Evolutionary conservation across 1,140 invertebrate species (phyloP).

Genomic region (Drosophila subobscura): DNA sequence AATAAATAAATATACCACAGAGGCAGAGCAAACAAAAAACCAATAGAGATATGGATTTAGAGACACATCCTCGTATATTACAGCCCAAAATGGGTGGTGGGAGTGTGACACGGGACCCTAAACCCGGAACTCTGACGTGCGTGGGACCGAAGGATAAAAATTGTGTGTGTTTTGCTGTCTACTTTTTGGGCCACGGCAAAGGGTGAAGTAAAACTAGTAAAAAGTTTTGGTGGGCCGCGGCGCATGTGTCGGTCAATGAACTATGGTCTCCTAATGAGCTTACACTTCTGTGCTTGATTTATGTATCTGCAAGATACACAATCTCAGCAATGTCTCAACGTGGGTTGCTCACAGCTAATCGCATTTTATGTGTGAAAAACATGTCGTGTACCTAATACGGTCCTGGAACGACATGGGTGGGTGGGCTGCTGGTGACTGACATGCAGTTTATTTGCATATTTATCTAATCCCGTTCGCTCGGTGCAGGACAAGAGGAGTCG

Average conservation of each 20-base stretch:
- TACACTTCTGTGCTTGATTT: conserved; percentile 46
- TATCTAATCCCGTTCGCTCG: conserved; percentile 64
- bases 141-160: conserved; percentile 63
- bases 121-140: conserved; percentile 55
- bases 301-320: conserved; percentile 37
- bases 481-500: conserved; percentile 22
- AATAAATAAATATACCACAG: conserved; percentile 51
- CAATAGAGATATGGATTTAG: conserved; percentile 40
- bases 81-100: conserved; percentile 12
- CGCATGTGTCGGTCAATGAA: conserved; percentile 60
- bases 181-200: conserved; percentile 53
- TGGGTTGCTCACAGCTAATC: conserved; percentile 49
- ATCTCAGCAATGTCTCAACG: conserved; percentile 31
- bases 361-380: conserved; percentile 52
- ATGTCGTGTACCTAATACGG: conserved; percentile 59
- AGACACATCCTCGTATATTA: conserved; percentile 36
- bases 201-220: conserved; percentile 40
- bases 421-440: conserved; percentile 25
- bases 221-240: conserved; percentile 43
- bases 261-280: conserved; percentile 39
- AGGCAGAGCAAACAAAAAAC: conserved; percentile 41
- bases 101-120: conserved; percentile 17
- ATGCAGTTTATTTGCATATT: conserved; percentile 76
- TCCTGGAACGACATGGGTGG: background rate
- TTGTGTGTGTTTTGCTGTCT: conserved; percentile 46